Evolutionary conservation across 2,888 invertebrate species (phyloP), one percentile per base, ranked within the genome.

Genomic region (Agapostemon virescens): DNA sequence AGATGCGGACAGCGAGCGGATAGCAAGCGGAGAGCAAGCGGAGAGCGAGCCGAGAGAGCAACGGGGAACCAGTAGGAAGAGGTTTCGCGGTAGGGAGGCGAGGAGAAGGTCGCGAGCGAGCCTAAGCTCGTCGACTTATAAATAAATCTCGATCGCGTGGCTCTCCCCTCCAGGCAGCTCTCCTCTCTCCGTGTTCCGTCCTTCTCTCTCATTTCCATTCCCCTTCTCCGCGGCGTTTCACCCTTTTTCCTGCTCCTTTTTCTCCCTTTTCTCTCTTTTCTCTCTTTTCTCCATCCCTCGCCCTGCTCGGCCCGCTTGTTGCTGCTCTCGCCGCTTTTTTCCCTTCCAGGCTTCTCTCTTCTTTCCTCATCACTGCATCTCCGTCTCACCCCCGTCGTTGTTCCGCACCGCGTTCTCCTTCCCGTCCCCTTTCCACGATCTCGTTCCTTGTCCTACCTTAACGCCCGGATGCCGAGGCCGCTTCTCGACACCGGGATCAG

Each of bases 91-190:
- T 55, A 26, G 66, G 33, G 61, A 49, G 69, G 45, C 45, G 79
- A 74, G 79, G 72, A 79, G 76, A 77, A 80, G 73, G 83, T 20
- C 63, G 77, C 71, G 71, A 82, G 80, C 74, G 80, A 82, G 86
- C 82, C 82, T 85, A 82, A 84, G 88, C 87, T 86, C 85, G 89
- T 88, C 89, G 89, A 90, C 90, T 92, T 92, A 92, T 92, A 92
- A 92, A 92, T 92, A 92, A 92, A 92, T 92, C 92, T 92, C 90
- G 92, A 91, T 92, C 92, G 92, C 92, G 92, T 92, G 92, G 92
- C 92, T 91, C 91, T 85, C 87, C 90, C 90, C 92, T 90, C 92
- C 90, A 90, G 90, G 79, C 78, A 63, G 79, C 76, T 49, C 69
- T 76, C 75, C 67, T 52, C 55, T 23, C 45, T 20, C 26, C 67